phyloP scores from a whole-genome alignment of 2,113 vertebrate genomes.

The Ceuthmochares aereus region DNA sequence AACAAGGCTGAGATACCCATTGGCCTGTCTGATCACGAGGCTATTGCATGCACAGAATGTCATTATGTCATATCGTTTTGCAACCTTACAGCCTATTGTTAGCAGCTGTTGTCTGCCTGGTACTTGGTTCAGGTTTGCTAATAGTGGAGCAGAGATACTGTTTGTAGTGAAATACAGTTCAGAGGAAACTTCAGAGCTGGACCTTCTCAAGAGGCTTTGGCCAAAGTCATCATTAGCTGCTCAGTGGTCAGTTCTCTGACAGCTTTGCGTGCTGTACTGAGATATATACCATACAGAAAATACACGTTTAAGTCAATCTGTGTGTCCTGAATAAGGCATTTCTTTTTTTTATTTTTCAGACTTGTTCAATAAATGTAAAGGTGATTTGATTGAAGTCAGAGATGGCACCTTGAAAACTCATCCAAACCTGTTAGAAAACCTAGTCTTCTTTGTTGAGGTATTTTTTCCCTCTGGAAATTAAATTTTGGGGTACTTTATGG shows the following conservation, averaged over 20 bases:
- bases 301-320: accelerated
- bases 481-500: background rate
- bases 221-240: background rate
- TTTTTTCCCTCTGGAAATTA: constrained; percentile 2
- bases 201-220: background rate
- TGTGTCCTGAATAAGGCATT: background rate
- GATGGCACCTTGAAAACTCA: constrained; percentile 85
- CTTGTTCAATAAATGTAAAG: constrained; percentile 91
- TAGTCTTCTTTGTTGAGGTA: constrained; percentile 98
- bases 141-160: background rate
- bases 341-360: constrained; percentile 77
- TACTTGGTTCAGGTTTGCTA: background rate
- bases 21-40: background rate
- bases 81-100: background rate
- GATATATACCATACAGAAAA: background rate
- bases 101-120: background rate
- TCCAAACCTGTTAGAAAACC: constrained; percentile 88
- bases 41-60: background rate
- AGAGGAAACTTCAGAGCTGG: background rate
- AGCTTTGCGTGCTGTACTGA: background rate
- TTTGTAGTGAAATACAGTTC: background rate
- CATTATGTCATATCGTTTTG: background rate
- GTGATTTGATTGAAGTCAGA: constrained; percentile 89
- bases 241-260: background rate
- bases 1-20: background rate